These are phyloP conservation scores for Eclectus roratus DNA, from an alignment of 2,113 vertebrate species.

Conservation along the genomic window DNA sequence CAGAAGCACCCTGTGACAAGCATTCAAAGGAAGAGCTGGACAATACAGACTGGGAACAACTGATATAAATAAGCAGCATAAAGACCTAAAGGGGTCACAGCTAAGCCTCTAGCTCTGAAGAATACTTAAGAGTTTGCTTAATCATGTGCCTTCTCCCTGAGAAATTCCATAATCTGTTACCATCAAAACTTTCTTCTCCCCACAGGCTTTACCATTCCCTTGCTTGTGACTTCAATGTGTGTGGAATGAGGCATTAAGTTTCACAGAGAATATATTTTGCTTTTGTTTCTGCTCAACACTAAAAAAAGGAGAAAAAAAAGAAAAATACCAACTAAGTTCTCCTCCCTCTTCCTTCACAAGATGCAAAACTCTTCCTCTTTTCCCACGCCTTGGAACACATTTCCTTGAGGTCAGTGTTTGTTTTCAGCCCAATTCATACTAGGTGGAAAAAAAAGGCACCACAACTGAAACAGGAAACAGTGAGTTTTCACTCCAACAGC, in stretches of 20 bases:
- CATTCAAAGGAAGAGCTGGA: neutral
- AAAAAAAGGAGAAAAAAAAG: neutral
- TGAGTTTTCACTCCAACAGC: conserved; percentile 6
- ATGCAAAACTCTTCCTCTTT: conserved; percentile 26
- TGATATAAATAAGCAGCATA: neutral
- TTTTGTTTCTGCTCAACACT: neutral
- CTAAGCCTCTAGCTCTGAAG: neutral
- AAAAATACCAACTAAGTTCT: neutral
- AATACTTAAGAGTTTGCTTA: neutral
- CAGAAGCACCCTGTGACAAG: neutral
- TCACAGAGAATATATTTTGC: neutral
- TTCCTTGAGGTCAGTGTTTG: conserved; percentile 33
- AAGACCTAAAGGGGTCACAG: neutral
- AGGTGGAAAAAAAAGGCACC: neutral
- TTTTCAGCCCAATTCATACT: neutral
- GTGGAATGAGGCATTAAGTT: neutral
- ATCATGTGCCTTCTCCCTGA: neutral
- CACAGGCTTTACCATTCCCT: neutral
- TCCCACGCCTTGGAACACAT: conserved; percentile 29
- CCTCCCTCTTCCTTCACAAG: conserved; percentile 21
- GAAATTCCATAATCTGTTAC: neutral
- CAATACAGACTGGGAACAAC: neutral
- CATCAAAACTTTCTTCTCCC: neutral
- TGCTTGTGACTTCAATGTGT: neutral
- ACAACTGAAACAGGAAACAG: neutral